Conservation (phyloP, 1,140 invertebrate species). For the Drosophila parabipectinata region DNA sequence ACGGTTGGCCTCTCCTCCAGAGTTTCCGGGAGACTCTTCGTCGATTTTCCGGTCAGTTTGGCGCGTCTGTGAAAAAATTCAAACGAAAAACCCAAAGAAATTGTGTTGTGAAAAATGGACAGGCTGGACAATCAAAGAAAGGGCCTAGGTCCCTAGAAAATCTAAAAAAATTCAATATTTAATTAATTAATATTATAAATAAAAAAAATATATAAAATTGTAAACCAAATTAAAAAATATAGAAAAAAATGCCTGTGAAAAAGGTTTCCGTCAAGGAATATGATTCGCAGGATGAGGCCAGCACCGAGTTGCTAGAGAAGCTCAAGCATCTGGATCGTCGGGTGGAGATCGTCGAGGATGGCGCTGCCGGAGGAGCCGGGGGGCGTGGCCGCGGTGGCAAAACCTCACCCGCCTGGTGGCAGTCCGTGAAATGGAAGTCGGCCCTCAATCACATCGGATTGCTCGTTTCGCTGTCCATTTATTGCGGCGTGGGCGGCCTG, state of each 20-base stretch:
- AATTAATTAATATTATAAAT: not conserved
- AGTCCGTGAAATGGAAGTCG: conserved; percentile 85
- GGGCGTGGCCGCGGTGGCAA: conserved; percentile 7
- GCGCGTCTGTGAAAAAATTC: conserved; percentile 30
- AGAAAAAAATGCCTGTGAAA: conserved; percentile 30
- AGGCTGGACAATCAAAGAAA: not conserved
- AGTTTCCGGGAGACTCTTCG: not conserved
- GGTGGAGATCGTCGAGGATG: conserved; percentile 57
- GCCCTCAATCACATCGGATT: conserved; percentile 89
- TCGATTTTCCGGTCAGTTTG: conserved; percentile 7
- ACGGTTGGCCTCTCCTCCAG: conserved; percentile 29
- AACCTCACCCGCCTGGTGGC: conserved; percentile 61
- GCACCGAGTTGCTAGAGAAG: conserved; percentile 78
- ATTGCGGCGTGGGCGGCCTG: conserved; percentile 90
- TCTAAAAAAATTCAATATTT: conserved; percentile 1
- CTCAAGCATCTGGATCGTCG: conserved; percentile 80
- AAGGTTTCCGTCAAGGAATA: conserved; percentile 63
- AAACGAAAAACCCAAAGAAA: not conserved
- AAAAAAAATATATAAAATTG: not conserved
- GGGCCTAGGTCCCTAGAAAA: conserved; percentile 19
- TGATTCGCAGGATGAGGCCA: conserved; percentile 76
- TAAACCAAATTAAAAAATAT: not conserved
- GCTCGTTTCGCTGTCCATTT: conserved; percentile 89
- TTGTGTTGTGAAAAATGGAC: not conserved
- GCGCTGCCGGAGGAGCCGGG: conserved; percentile 32